Evolutionary conservation across 2,888 invertebrate genomes (phyloP).

Genomic region (Oscheius myriophilus): DNA sequence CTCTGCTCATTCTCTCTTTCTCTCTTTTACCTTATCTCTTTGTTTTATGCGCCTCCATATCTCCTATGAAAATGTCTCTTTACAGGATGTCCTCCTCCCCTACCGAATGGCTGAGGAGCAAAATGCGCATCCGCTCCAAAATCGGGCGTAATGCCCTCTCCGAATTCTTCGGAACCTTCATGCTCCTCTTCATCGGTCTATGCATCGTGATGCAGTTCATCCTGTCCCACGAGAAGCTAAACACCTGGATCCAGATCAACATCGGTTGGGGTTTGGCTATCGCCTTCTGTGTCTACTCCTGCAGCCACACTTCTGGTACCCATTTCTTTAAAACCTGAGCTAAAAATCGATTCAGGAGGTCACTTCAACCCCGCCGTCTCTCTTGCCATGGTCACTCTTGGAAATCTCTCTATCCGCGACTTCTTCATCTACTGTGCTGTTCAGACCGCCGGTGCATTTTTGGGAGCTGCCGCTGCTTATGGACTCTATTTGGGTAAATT

Average conservation of each 20-base stretch:
- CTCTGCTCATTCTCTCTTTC: no score
- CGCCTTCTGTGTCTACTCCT: constrained; percentile 58
- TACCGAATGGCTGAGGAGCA: constrained; percentile 46
- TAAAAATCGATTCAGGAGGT: constrained; percentile 39
- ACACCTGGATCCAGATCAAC: constrained; percentile 64
- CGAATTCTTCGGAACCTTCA: constrained; percentile 58
- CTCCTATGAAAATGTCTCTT: background rate
- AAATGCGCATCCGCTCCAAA: constrained; percentile 52
- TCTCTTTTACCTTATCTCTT: no score
- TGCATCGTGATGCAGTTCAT: constrained; percentile 63
- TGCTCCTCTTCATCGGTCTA: constrained; percentile 56
- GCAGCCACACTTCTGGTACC: constrained; percentile 57
- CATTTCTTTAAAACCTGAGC: background rate
- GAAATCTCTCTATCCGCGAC: constrained; percentile 51
- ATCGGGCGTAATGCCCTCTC: constrained; percentile 58
- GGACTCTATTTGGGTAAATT: constrained; percentile 49
- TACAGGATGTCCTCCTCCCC: constrained; percentile 18
- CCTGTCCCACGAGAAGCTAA: constrained; percentile 58
- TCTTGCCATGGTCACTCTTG: constrained; percentile 56
- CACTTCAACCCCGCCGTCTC: constrained; percentile 62
- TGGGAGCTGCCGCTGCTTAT: constrained; percentile 58
- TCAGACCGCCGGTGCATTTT: constrained; percentile 56
- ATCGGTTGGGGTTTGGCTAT: constrained; percentile 63
- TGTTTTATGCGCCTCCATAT: background rate
- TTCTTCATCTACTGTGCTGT: constrained; percentile 59